These are phyloP conservation scores for Alligator sinensis DNA, from an alignment of 2,113 vertebrate genomes.

Conservation along the genomic window DNA sequence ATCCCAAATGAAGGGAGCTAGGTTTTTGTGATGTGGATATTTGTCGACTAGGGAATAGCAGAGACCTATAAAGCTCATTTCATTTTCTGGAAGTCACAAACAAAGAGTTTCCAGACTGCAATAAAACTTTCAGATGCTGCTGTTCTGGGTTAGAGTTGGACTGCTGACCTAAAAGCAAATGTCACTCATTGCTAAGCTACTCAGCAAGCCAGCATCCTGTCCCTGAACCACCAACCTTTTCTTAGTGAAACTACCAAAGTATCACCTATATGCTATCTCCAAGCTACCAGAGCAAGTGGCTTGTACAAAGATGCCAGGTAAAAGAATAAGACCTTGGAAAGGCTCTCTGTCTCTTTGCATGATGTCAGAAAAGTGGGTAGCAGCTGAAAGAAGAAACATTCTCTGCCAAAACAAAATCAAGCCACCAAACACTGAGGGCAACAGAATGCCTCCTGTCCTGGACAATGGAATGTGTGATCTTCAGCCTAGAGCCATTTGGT, in stretches of 20 bases:
- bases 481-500: not conserved
- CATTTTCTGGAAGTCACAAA: not conserved
- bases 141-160: not conserved
- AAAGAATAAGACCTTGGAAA: not conserved
- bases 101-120: slow-evolving; percentile 3
- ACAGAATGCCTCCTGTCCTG: not conserved
- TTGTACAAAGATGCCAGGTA: not conserved
- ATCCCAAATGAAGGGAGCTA: not conserved
- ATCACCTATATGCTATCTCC: not conserved
- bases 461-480: not conserved
- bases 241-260: not conserved
- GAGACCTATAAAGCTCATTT: not conserved
- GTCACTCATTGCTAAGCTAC: not conserved
- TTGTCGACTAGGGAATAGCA: not conserved
- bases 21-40: not conserved
- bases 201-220: not conserved
- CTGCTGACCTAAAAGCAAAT: not conserved
- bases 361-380: not conserved
- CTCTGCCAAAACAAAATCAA: no score
- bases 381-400: not conserved
- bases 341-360: not conserved
- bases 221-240: not conserved
- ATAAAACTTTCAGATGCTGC: not conserved
- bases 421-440: not conserved
- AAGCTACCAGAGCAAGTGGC: not conserved